Evolutionary conservation across 2,888 invertebrate genomes (phyloP).

Genomic region (Glomeris marginata): DNA sequence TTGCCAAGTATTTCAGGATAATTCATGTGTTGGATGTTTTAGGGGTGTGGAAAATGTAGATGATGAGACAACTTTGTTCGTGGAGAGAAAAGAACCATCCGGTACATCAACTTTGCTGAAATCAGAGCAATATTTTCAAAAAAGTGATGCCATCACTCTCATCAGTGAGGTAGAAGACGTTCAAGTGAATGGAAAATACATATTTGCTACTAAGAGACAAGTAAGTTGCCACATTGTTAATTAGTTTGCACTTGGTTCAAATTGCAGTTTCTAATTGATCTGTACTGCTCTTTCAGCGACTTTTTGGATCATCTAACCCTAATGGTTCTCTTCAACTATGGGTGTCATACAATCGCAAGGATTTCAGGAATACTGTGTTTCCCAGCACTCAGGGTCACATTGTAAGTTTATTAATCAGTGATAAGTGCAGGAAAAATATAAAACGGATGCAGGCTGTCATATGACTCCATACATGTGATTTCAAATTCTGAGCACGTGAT

Average conservation of each 20-base stretch:
- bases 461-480: neutral
- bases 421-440: neutral
- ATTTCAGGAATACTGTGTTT: slow-evolving; percentile 57
- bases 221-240: slow-evolving; percentile 33
- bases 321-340: slow-evolving; percentile 42
- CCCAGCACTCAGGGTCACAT: slow-evolving; percentile 45
- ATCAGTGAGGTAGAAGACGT: slow-evolving; percentile 62
- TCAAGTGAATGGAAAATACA: slow-evolving; percentile 63
- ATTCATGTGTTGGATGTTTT: slow-evolving; percentile 8
- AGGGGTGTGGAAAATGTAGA: slow-evolving; percentile 25
- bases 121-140: slow-evolving; percentile 25
- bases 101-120: slow-evolving; percentile 39
- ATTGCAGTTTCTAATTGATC: neutral
- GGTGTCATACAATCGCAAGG: slow-evolving; percentile 57
- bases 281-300: slow-evolving; percentile 12
- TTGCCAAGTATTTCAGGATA: neutral
- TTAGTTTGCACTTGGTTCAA: neutral
- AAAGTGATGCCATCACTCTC: slow-evolving; percentile 31
- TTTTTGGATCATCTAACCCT: slow-evolving; percentile 16
- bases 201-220: slow-evolving; percentile 63
- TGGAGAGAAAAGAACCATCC: slow-evolving; percentile 51
- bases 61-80: slow-evolving; percentile 23
- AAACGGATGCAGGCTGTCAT: neutral
- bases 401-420: slow-evolving; percentile 3
- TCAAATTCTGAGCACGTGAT: too few species aligned